phyloP scores from a whole-genome alignment of 2,113 vertebrate species.

The Epinephelus lanceolatus region DNA sequence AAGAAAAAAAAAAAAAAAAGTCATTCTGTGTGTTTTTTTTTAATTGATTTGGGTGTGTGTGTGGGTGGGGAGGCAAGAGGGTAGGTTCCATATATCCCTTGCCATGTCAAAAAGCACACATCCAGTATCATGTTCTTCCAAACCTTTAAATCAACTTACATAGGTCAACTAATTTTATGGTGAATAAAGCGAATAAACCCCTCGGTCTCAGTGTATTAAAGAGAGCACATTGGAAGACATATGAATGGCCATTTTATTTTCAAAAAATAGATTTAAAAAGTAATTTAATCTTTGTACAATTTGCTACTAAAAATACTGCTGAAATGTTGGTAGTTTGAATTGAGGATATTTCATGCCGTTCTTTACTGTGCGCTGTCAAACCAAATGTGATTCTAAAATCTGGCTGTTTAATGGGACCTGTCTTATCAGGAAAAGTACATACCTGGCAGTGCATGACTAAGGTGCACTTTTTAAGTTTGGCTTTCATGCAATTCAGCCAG shows the following conservation, averaged over 20 bases:
- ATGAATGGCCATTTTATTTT: too few species aligned
- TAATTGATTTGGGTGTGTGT: too few species aligned
- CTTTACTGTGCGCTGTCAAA: not conserved
- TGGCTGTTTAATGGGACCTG: not conserved
- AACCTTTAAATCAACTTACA: not conserved
- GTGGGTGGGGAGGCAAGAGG: too few species aligned
- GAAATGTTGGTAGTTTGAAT: not conserved
- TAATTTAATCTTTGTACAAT: not conserved
- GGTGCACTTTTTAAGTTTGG: slow-evolving; percentile 36
- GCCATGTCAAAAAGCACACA: not conserved
- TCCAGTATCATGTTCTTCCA: not conserved
- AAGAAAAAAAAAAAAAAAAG: not conserved
- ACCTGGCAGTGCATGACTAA: slow-evolving; percentile 34
- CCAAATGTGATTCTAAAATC: not conserved
- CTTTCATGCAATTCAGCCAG: slow-evolving; percentile 36
- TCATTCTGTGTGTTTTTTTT: too few species aligned
- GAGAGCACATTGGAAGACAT: too few species aligned
- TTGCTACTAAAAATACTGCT: not conserved
- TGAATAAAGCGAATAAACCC: not conserved
- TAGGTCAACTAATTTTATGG: not conserved
- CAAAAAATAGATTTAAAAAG: too few species aligned
- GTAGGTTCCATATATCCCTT: not conserved
- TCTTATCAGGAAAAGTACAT: slow-evolving; percentile 41
- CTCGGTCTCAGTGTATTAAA: not conserved
- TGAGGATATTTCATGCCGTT: not conserved